Evolutionary conservation across 2,797 vertebrate genomes (phyloP).

Genomic region (Mormyrus proboscirostris): DNA sequence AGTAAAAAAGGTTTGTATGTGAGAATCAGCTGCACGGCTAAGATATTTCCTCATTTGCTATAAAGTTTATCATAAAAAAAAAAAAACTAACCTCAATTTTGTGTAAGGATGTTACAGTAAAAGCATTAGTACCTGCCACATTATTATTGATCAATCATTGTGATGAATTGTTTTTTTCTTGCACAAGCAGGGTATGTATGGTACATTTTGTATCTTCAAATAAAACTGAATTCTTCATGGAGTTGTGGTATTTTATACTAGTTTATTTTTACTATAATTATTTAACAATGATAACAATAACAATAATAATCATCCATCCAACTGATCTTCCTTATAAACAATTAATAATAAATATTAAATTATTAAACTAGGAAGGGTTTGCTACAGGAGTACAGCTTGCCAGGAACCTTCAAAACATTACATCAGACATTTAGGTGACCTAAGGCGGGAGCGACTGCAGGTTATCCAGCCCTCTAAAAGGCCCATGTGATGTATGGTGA

Average conservation of each 20-base stretch:
- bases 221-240: neutral
- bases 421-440: neutral
- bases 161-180: neutral
- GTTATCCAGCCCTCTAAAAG: neutral
- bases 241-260: neutral
- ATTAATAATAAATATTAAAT: neutral
- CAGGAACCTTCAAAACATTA: neutral
- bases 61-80: neutral
- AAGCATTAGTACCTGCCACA: neutral
- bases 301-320: neutral
- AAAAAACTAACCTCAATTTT: neutral
- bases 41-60: neutral
- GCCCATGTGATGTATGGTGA: neutral
- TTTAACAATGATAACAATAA: neutral
- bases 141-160: neutral
- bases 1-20: neutral
- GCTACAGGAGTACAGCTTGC: neutral
- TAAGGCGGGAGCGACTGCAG: neutral
- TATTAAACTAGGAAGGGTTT: neutral
- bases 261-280: neutral
- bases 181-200: neutral
- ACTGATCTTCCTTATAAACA: neutral
- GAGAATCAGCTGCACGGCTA: neutral
- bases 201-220: neutral
- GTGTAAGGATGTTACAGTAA: neutral